Base-by-base conservation (phyloP, 2,888 invertebrate genomes). In the Hanleya hanleyi region DNA sequence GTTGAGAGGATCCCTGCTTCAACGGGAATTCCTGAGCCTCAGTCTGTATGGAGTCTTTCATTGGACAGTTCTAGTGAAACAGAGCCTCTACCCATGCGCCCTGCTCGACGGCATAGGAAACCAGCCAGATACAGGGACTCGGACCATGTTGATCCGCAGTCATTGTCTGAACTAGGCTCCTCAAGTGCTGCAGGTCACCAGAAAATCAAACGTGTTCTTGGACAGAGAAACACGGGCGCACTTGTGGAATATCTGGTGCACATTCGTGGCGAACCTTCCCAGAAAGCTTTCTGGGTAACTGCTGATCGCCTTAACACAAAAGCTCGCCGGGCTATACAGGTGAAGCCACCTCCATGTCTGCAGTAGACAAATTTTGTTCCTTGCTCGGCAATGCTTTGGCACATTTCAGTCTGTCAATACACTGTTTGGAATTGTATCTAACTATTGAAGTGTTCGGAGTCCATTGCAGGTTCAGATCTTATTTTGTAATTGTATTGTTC, bases 211-310 rank as follows among this genome's bases (percentile, higher is more conserved):
- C 57, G 71, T 15, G 66, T 78, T 32, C 26, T 78, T 1, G 74
- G 70, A 35, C 76, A 78, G 67, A 70, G 74, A 38, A 61, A 76
- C 26, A 74, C 73, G 32, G 15, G 41, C 38, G 62, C 62, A 49
- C 70, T 71, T 38, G 6, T 73, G 12, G 68, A 76, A 49, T 74
- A 69, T 74, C 67, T 78, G 35, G 71, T 71, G 7, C 75, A 75
- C 9, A 47, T 71, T 36, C 57, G 64, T n/a, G 73, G 77, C 29
- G 71, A 75, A 71, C 75, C 77, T 50, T 50, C 73, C 3, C 69
- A 76, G 64, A 74, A 71, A 69, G 66, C 73, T 33, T n/a, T 73
- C 7, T 71, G 73, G 73, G 62, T 76, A 36, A 47, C 47, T 29
- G 68, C 18, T 15, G 35, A 35, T 36, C 35, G 9, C n/a, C 64